Evolutionary conservation across 2,797 vertebrate species (phyloP).

Genomic region (Scomberomorus guttatus): DNA sequence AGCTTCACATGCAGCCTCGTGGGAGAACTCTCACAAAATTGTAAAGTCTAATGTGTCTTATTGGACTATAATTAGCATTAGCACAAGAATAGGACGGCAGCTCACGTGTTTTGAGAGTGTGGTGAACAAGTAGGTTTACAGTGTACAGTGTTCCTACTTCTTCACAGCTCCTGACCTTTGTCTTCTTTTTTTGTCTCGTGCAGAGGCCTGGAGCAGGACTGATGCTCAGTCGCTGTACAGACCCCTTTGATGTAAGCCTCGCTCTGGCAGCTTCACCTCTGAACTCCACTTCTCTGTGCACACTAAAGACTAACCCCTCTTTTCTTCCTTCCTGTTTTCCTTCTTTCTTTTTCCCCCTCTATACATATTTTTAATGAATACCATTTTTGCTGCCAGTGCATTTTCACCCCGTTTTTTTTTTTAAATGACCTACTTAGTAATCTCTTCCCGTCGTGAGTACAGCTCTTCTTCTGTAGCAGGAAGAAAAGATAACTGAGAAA

Average conservation of each 20-base stretch:
- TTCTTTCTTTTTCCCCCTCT: not conserved
- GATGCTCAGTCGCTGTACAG: not conserved
- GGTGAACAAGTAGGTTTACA: constrained; percentile 14
- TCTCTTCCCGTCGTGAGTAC: constrained; percentile 11
- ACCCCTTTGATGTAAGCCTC: constrained; percentile 27
- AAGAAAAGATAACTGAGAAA: constrained; percentile 27
- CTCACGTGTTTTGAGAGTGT: constrained; percentile 10
- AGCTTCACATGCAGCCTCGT: constrained; percentile 7
- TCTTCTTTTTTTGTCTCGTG: constrained; percentile 4
- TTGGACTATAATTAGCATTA: not conserved
- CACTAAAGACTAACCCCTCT: not conserved
- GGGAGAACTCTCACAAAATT: constrained; percentile 37
- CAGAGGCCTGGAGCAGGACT: constrained; percentile 18
- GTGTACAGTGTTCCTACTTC: not conserved
- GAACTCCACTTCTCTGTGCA: constrained; percentile 9
- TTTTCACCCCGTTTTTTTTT: constrained; percentile 25
- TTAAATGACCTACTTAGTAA: constrained; percentile 59
- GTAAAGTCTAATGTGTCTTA: not conserved
- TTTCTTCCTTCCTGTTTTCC: not conserved
- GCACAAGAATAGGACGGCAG: too few relatives aligned
- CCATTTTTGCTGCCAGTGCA: constrained; percentile 29
- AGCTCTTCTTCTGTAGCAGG: not conserved
- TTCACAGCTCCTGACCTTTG: not conserved
- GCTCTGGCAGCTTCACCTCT: constrained; percentile 31
- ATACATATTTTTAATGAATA: constrained; percentile 36